phyloP scores from a whole-genome alignment of 2,888 invertebrate genomes.

The Drosophila parthenogenetica region DNA sequence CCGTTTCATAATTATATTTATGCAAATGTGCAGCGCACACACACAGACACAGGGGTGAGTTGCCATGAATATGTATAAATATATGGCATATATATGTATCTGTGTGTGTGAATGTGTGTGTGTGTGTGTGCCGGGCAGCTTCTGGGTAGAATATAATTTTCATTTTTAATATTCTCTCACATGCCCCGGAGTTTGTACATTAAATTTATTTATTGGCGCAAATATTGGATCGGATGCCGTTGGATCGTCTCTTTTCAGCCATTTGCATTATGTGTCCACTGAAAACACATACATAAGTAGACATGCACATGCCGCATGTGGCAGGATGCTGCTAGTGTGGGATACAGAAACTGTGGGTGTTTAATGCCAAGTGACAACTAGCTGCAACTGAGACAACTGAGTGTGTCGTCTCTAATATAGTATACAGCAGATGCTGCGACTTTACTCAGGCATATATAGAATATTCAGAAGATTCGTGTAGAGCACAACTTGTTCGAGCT shows the following conservation, averaged over 20 bases:
- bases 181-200: constrained; percentile 77
- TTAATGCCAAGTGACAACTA: constrained; percentile 44
- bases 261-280: constrained; percentile 67
- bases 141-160: constrained; percentile 78
- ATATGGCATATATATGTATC: constrained; percentile 1
- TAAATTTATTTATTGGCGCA: constrained; percentile 82
- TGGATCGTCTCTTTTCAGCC: constrained; percentile 45
- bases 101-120: constrained; percentile 4
- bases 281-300: constrained; percentile 25
- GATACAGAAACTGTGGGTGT: constrained; percentile 20
- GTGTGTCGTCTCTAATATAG: constrained; percentile 6
- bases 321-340: constrained; percentile 1
- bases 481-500: constrained; percentile 28
- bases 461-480: constrained; percentile 33
- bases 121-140: constrained; percentile 37
- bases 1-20: constrained; percentile 81
- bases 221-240: constrained; percentile 81
- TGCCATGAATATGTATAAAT: constrained; percentile 50
- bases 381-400: constrained; percentile 35
- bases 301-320: constrained; percentile 25
- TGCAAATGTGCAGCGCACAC: constrained; percentile 68
- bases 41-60: constrained; percentile 25
- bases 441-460: neutral
- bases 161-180: constrained; percentile 82
- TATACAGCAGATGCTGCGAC: constrained; percentile 10